phyloP scores from a whole-genome alignment of 2,888 invertebrate genomes.

The Crocallis elinguaria region DNA sequence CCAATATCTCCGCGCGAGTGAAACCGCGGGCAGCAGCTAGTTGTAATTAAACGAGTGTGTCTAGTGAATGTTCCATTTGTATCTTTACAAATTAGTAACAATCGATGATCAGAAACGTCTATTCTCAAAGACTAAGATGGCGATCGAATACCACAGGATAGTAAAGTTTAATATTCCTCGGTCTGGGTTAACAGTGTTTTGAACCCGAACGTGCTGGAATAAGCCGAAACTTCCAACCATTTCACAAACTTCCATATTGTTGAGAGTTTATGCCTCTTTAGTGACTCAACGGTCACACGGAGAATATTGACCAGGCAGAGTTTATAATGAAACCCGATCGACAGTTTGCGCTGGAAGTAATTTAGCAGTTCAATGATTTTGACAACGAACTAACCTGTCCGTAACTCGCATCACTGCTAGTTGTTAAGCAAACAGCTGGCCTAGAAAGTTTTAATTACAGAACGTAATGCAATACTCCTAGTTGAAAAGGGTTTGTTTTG shows the following conservation, averaged over 20 bases:
- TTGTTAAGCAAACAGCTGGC: neutral
- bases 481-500: slow-evolving; percentile 5
- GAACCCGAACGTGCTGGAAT: slow-evolving; percentile 28
- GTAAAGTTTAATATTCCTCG: neutral
- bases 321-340: slow-evolving; percentile 11
- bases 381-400: neutral
- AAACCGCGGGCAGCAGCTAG: too few species aligned
- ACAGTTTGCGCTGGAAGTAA: slow-evolving; percentile 10
- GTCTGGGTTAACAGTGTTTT: slow-evolving; percentile 17
- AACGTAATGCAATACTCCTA: neutral
- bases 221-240: slow-evolving; percentile 19
- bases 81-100: too few species aligned
- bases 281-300: neutral
- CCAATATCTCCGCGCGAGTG: too few species aligned
- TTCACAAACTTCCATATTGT: slow-evolving; percentile 25
- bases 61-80: too few species aligned
- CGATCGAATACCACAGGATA: neutral
- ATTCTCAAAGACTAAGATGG: too few species aligned
- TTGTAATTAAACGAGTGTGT: too few species aligned
- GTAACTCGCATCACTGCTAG: neutral
- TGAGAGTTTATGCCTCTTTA: slow-evolving; percentile 14
- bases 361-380: slow-evolving; percentile 15
- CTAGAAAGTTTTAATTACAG: slow-evolving; percentile 9
- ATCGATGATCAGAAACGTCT: too few species aligned
- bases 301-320: slow-evolving; percentile 1